Conservation (phyloP, 2,113 vertebrate species). For the Apteryx mantelli region DNA sequence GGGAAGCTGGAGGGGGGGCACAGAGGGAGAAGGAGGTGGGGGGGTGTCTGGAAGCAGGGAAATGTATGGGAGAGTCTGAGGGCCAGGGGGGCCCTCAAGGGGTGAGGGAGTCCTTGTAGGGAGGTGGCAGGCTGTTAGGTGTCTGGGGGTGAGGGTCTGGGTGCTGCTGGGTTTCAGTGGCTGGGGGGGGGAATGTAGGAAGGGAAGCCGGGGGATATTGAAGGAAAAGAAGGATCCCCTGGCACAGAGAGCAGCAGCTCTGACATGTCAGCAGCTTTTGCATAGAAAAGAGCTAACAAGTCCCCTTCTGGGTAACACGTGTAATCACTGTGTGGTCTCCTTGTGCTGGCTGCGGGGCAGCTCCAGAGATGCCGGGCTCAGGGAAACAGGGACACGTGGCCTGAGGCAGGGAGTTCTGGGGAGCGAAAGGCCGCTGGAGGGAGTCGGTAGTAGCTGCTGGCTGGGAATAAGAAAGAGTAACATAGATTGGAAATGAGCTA, state of each 20-base stretch:
- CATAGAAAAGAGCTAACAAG: neutral
- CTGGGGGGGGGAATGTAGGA: neutral
- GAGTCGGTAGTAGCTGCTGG: neutral
- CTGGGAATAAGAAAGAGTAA: no score
- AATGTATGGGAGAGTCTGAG: neutral
- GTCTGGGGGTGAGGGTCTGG: no score
- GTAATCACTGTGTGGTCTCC: rapidly evolving
- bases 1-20: no score
- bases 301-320: rapidly evolving
- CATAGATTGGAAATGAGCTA: no score
- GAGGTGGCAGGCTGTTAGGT: no score
- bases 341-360: neutral
- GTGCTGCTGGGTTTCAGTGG: no score
- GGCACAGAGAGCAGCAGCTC: neutral
- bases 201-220: rapidly evolving
- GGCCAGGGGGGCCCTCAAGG: neutral
- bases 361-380: neutral
- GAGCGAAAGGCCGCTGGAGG: neutral
- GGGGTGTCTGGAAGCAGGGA: neutral
- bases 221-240: no score
- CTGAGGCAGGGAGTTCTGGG: neutral
- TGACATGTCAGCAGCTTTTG: rapidly evolving
- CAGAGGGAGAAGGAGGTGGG: neutral
- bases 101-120: no score
- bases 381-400: neutral